phyloP scores from a whole-genome alignment of 2,113 vertebrate genomes.

The Hippocampus mohnikei region DNA sequence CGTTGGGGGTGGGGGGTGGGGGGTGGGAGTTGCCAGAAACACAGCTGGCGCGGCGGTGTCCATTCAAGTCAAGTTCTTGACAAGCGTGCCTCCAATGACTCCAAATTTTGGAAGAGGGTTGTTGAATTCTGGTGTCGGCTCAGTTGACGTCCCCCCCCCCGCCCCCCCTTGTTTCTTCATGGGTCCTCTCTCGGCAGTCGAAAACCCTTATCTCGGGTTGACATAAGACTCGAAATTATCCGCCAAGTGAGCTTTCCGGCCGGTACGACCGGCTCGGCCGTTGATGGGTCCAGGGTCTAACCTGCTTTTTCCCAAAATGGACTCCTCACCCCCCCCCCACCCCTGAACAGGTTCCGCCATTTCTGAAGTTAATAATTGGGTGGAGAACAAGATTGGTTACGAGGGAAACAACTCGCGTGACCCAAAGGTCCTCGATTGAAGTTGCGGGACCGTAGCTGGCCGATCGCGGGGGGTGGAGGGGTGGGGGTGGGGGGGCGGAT shows the following conservation, averaged over 20 bases:
- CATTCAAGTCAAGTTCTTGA: conserved; percentile 13
- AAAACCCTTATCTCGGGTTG: neutral
- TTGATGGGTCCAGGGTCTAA: neutral
- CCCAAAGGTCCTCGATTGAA: neutral
- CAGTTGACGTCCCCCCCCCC: neutral
- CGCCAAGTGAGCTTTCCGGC: neutral
- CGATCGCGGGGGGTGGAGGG: too few species aligned
- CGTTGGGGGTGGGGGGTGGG: too few species aligned
- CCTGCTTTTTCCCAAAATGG: neutral
- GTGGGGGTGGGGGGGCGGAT: too few species aligned
- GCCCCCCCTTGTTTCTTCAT: too few species aligned
- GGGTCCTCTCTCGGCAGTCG: neutral
- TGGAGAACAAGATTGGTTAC: neutral
- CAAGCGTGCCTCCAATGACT: neutral
- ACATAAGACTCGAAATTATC: neutral
- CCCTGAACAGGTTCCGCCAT: neutral
- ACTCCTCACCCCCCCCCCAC: neutral
- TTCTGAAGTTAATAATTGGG: neutral
- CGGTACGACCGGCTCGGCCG: too few species aligned
- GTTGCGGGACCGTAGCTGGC: neutral
- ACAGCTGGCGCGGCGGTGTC: conserved; percentile 19
- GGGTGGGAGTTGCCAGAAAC: neutral
- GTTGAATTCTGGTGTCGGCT: neutral
- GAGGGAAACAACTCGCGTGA: neutral
- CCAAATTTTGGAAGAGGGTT: neutral